These are phyloP conservation scores for Diglossa cyanea DNA, from an alignment of 2,797 vertebrate genomes.

Conservation along the genomic window DNA sequence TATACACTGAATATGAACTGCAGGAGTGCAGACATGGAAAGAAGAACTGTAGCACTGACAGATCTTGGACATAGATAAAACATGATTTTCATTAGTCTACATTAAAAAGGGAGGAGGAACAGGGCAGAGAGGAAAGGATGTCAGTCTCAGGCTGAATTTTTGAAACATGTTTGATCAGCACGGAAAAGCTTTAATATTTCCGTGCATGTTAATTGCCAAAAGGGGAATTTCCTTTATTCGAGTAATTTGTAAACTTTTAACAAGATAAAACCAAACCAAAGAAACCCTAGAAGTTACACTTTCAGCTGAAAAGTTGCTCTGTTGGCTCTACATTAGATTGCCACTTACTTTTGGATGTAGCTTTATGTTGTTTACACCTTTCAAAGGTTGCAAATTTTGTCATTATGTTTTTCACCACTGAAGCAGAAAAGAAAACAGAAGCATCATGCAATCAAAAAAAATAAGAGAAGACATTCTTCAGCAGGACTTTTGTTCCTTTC, in stretches of 20 bases:
- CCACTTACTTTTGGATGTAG: not conserved
- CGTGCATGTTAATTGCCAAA: not conserved
- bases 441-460: not conserved
- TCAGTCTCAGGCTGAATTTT: not conserved
- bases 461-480: not conserved
- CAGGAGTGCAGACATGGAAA: not conserved
- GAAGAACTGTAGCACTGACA: not conserved
- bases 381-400: not conserved
- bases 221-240: not conserved
- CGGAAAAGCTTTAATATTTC: not conserved
- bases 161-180: not conserved
- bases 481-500: not conserved
- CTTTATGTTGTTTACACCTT: not conserved
- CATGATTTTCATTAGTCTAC: not conserved
- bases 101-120: not conserved
- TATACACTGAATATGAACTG: accelerated
- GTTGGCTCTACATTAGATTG: not conserved
- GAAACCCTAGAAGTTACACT: not conserved
- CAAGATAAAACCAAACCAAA: not conserved
- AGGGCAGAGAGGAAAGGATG: not conserved
- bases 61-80: not conserved
- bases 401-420: not conserved
- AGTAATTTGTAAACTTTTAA: not conserved
- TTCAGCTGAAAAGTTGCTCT: not conserved
- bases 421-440: not conserved